Evolutionary conservation across 2,888 invertebrate species (phyloP), one percentile per base, ranked within the genome.

Genomic region (Brachypterus glaber): DNA sequence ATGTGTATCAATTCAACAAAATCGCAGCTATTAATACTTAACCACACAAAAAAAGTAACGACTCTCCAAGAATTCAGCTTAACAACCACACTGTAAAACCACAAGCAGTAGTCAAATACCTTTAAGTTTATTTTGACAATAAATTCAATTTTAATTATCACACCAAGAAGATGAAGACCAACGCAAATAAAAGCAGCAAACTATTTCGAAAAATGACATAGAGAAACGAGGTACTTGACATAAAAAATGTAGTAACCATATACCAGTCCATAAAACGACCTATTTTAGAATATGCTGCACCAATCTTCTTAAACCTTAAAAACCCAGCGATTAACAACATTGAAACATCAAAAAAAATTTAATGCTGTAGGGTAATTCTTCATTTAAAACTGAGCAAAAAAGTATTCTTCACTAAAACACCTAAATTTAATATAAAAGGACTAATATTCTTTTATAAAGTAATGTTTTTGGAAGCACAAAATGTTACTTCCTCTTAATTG

Each of bases 1-100:
- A 12, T 37, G 24, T 25, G 17, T 8, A 17, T 26, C 17, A 37
- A 37, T 30, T 30, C 37, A 31, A 37, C 12, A 18, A 31, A 37
- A 26, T 37, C 24, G 14, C 24, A 31, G 24, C 18, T 37, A 16
- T 27, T 35, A 25, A 35, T 30, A 11, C 26, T 35, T 30, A 17
- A 35, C 17, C 35, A 35, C 35, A 17, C 24, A 18, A 31, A n/a
- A n/a, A 18, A 21, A 37, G 11, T 18, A 9, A 17, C 29, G 16
- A 37, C 30, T 37, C 37, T 24, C 30, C 30, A 31, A 27, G 2
- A 17, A 29, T 17, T 21, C 21, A 21, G 21, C 5, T 21, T 21
- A 21, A 21, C 21, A 21, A 21, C 21, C 21, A 21, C 21, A 21
- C 9, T 21, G 9, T 21, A 21, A 21, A 21, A 21, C 21, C 21